Conservation (phyloP, 1,140 invertebrate genomes). For the Drosophila bipectinata region DNA sequence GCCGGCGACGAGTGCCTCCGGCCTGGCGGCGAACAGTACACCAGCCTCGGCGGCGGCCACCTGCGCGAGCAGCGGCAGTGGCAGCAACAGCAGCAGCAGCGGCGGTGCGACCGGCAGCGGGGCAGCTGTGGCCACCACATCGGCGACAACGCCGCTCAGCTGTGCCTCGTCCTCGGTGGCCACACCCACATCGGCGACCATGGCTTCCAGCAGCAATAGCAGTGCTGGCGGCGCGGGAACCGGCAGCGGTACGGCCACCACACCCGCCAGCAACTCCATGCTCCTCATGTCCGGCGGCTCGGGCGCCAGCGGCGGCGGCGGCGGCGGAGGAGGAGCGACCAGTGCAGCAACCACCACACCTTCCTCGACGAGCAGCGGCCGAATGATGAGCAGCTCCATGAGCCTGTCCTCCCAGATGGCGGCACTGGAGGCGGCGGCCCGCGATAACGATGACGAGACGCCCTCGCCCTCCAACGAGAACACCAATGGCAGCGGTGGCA, state of each 20-base stretch:
- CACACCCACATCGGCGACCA: conserved; percentile 66
- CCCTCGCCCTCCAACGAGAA: conserved; percentile 85
- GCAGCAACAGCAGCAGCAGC: conserved; percentile 23
- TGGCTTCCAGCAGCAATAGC: conserved; percentile 35
- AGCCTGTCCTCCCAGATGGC: conserved; percentile 89
- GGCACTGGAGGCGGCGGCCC: conserved; percentile 87
- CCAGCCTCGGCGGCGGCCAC: conserved; percentile 56
- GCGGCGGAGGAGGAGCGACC: conserved; percentile 22
- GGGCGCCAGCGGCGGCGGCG: too few species aligned
- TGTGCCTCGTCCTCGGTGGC: conserved; percentile 57
- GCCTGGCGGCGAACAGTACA: conserved; percentile 52
- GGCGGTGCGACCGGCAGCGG: conserved; percentile 11
- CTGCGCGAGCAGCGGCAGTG: conserved; percentile 30
- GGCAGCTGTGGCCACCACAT: conserved; percentile 19
- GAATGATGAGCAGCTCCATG: conserved; percentile 68
- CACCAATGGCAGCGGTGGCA: conserved; percentile 70
- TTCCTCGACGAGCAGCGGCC: conserved; percentile 31
- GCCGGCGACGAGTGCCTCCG: conserved; percentile 61
- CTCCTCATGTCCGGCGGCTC: conserved; percentile 35
- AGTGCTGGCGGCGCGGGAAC: background rate
- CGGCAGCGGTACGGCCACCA: conserved; percentile 25
- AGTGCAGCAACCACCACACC: conserved; percentile 35
- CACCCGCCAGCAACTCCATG: conserved; percentile 51
- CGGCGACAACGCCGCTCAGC: conserved; percentile 59
- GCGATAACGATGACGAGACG: conserved; percentile 88